A percentile compares a stretch with the other conserved stretches of the same genome.
phyloP scores from a whole-genome alignment of 2,113 vertebrate species.

The Thamnophis sirtalis region DNA sequence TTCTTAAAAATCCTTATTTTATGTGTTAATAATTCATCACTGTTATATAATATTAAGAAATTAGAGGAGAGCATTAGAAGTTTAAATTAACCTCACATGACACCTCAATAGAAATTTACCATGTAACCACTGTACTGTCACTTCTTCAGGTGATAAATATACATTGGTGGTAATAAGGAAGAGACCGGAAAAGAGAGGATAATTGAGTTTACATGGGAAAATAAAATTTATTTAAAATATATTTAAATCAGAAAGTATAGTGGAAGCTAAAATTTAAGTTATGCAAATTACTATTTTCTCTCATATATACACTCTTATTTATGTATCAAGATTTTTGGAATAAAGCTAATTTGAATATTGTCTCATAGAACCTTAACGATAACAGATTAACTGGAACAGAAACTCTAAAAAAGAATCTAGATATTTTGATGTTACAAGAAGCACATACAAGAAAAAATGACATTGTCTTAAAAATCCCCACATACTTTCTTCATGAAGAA shows the following conservation, averaged over 20 bases:
- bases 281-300: neutral
- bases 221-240: neutral
- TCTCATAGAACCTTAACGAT: neutral
- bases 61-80: neutral
- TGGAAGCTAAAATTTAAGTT: neutral
- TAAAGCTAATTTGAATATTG: neutral
- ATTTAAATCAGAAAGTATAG: neutral
- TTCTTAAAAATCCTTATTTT: neutral
- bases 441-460: neutral
- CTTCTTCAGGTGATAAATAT: neutral
- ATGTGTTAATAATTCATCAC: neutral
- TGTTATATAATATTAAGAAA: neutral
- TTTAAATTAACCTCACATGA: neutral
- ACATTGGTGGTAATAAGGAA: neutral
- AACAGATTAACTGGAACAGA: neutral
- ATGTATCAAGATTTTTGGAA: neutral
- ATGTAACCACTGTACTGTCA: neutral
- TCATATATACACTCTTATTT: neutral
- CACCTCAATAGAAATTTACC: neutral
- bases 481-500: neutral
- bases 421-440: neutral
- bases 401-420: neutral
- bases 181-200: neutral
- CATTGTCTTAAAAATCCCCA: neutral
- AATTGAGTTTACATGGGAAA: neutral